phyloP scores from a whole-genome alignment of 2,797 vertebrate genomes.

The Gymnothorax javanicus region DNA sequence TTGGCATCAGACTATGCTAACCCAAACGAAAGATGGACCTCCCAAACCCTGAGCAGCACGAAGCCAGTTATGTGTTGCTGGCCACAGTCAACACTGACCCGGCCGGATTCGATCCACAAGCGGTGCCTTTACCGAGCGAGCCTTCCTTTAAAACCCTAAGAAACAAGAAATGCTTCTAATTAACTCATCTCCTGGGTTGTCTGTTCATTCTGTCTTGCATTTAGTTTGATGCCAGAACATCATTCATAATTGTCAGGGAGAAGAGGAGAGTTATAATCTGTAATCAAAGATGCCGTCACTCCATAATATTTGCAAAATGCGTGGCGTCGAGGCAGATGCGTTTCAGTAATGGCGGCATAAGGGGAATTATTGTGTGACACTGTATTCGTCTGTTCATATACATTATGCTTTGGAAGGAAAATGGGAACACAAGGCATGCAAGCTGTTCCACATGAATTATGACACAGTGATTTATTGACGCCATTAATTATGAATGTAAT shows the following conservation, averaged over 20 bases:
- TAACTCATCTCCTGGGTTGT: background rate
- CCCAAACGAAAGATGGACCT: too few relatives aligned
- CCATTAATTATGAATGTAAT: constrained; percentile 38
- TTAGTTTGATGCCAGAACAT: background rate
- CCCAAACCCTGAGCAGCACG: too few relatives aligned
- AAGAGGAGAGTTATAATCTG: background rate
- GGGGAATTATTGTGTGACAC: background rate
- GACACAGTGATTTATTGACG: constrained; percentile 37
- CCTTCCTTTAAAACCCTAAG: background rate
- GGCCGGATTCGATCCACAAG: too few relatives aligned
- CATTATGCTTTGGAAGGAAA: constrained; percentile 19
- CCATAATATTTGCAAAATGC: background rate
- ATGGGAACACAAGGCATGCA: constrained; percentile 20
- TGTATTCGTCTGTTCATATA: background rate
- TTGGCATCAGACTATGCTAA: too few relatives aligned
- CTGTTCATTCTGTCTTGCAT: background rate
- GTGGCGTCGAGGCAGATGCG: background rate
- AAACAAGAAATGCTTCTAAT: background rate
- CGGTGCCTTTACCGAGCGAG: too few relatives aligned
- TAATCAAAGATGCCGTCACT: background rate
- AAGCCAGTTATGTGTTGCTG: too few relatives aligned
- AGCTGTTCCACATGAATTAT: constrained; percentile 40
- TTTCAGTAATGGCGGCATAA: constrained; percentile 9
- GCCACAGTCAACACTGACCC: too few relatives aligned
- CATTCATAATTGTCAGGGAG: background rate